Percentiles rank a stretch among this genome's conserved stretches.
Conservation (phyloP, 2,797 vertebrate genomes). For the Phalanger gymnotis region DNA sequence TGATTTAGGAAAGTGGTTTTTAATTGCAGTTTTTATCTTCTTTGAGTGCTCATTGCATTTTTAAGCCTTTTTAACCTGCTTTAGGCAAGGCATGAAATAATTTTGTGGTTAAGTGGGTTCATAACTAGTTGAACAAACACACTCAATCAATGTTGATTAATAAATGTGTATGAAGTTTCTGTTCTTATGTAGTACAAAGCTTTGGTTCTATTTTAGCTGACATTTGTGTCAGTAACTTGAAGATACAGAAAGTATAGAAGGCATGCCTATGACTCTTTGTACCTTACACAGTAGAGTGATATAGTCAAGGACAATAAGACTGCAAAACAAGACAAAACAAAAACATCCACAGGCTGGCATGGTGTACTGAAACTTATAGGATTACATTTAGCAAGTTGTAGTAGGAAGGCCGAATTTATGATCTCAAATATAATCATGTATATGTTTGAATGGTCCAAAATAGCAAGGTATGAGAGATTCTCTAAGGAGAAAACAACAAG, state of each 20-base stretch:
- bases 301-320: not conserved
- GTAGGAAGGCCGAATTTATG: too few relatives aligned
- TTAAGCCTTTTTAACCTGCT: not conserved
- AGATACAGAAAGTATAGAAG: not conserved
- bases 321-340: not conserved
- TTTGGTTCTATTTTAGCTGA: not conserved
- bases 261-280: not conserved
- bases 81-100: not conserved
- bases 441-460: too few relatives aligned
- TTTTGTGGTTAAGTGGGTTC: not conserved
- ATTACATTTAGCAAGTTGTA: not conserved
- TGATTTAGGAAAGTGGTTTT: not conserved
- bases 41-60: not conserved
- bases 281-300: not conserved
- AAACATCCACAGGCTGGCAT: not conserved
- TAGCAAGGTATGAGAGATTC: too few relatives aligned
- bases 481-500: too few relatives aligned
- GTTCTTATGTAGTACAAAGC: not conserved
- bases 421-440: too few relatives aligned
- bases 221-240: not conserved
- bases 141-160: not conserved
- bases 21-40: not conserved
- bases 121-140: not conserved
- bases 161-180: not conserved
- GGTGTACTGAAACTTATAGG: not conserved